Conservation (phyloP, 2,888 invertebrate genomes). For the Merodon equestris region DNA sequence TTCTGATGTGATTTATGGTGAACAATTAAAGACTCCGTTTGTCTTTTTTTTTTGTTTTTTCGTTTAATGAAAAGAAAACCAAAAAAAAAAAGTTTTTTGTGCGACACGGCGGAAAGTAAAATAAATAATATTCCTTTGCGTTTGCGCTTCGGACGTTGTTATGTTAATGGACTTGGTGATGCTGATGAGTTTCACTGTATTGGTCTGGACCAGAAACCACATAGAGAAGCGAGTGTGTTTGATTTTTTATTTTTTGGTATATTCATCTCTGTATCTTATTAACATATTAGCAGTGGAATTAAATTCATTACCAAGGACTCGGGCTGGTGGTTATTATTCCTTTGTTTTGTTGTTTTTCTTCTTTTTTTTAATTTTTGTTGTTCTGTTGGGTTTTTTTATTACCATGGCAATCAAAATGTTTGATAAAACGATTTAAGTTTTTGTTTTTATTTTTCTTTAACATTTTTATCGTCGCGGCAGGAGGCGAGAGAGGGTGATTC, state of each 20-base stretch:
- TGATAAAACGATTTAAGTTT: constrained; percentile 24
- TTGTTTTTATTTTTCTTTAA: too few species aligned
- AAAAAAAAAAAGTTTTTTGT: constrained; percentile 7
- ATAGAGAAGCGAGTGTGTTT: constrained; percentile 38
- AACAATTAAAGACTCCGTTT: constrained; percentile 45
- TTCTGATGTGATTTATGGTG: constrained; percentile 56
- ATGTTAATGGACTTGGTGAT: constrained; percentile 56
- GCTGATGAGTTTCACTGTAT: constrained; percentile 15
- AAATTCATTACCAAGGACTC: constrained; percentile 57
- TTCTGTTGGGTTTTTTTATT: constrained; percentile 17
- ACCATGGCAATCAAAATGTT: constrained; percentile 37
- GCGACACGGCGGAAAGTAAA: constrained; percentile 10
- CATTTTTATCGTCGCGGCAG: constrained; percentile 11
- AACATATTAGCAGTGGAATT: constrained; percentile 53
- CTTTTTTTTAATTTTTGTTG: not conserved
- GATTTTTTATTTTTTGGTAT: too few species aligned
- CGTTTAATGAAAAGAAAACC: constrained; percentile 31
- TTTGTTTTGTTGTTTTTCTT: constrained; percentile 13
- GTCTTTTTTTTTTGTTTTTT: too few species aligned
- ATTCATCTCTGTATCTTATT: constrained; percentile 57
- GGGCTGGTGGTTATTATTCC: not conserved
- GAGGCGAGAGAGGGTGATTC: constrained; percentile 37
- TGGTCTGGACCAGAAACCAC: constrained; percentile 31
- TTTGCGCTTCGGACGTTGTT: constrained; percentile 42
- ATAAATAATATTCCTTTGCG: constrained; percentile 37